Evolutionary conservation across 2,888 invertebrate species (phyloP).

Genomic region (Apodemia hepburni): DNA sequence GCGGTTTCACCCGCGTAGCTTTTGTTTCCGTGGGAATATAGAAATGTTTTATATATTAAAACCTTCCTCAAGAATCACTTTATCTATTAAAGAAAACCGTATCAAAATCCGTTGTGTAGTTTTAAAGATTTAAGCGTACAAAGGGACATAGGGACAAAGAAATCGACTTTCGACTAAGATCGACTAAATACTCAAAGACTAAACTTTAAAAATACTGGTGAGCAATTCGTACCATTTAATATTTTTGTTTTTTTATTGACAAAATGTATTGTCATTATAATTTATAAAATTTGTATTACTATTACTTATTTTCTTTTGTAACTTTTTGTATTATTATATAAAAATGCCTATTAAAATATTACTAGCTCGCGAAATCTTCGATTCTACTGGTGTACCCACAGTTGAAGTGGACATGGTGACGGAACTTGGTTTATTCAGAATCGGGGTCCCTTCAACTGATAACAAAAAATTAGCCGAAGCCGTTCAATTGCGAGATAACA

Average conservation of each 20-base stretch:
- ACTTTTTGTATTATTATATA: neutral
- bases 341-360: constrained; percentile 94
- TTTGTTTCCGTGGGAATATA: too few relatives aligned
- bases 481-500: constrained; percentile 95
- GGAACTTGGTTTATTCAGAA: constrained; percentile 92
- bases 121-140: too few relatives aligned
- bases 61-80: too few relatives aligned
- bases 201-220: too few relatives aligned
- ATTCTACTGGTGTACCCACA: constrained; percentile 97
- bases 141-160: too few relatives aligned
- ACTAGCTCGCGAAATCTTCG: constrained; percentile 97
- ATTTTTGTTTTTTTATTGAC: neutral
- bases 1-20: too few relatives aligned
- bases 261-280: neutral
- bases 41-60: too few relatives aligned
- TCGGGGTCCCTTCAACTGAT: constrained; percentile 98
- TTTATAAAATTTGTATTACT: neutral
- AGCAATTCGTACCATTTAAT: too few relatives aligned
- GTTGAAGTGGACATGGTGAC: constrained; percentile 94
- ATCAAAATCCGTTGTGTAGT: too few relatives aligned
- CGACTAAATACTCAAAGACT: too few relatives aligned
- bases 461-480: constrained; percentile 97
- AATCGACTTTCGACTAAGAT: too few relatives aligned
- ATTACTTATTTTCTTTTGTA: constrained; percentile 9
- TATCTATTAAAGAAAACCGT: too few relatives aligned